Evolutionary conservation across 2,888 invertebrate species (phyloP), one percentile per base, ranked within the genome.

Genomic region (Sympetrum striolatum): DNA sequence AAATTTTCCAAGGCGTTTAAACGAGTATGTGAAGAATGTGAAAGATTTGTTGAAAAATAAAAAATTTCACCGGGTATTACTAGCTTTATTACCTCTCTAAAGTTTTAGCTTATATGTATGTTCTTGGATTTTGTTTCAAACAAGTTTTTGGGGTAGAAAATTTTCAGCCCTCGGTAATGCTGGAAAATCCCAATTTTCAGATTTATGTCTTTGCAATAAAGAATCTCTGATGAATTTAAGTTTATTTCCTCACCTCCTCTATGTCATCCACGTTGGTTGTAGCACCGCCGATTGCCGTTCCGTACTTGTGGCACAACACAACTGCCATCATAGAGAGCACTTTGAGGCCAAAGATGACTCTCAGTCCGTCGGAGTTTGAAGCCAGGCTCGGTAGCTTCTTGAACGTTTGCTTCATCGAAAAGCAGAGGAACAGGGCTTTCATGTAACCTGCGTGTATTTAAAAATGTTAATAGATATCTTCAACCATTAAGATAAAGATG

Each of bases 311-410:
- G 0, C 96, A 95, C 6, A 96, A 92, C 14, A 96, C 93, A 91
- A 96, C 93, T 94, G 96, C 95, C 10, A 95, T 81, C 0, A 96
- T 96, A 92, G 96, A 96, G 10, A 96, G 92, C 91, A 95, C 95
- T 91, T 96, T 94, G 64, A 96, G 95, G 31, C 96, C 96, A 93
- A 96, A 96, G 0, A 96, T 95, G 0, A 95, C 94, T 90, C 95
- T 94, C 82, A 96, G 95, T 92, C 96, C 96, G 31, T 95, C 95
- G 0, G 94, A 92, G 0, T 94, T 93, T 79, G 95, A 93, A 80
- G 94, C 93, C 25, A 95, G 93, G 35, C 95, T 95, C 79, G 96
- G 93, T 39, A 96, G 93, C 91, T 95, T 95, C 90, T 93, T 93
- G 14, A 95, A 92, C 92, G 96, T 96, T 92, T 95, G 95, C 91